Evolutionary conservation across 2,113 vertebrate genomes (phyloP).

Genomic region (Ardeotis arabs): DNA sequence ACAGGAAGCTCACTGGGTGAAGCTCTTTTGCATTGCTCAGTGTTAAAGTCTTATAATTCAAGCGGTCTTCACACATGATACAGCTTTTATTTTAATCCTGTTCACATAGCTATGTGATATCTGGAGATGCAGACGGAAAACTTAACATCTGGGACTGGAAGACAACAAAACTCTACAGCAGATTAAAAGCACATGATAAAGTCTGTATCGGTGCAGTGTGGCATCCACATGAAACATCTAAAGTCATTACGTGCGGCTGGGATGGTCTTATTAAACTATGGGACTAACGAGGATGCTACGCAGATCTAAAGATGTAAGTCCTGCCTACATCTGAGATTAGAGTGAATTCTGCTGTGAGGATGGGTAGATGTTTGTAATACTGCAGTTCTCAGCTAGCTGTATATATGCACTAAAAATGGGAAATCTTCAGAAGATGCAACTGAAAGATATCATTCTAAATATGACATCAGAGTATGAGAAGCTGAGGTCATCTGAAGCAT

Average conservation of each 20-base stretch:
- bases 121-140: constrained; percentile 98
- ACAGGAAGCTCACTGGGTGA: not conserved
- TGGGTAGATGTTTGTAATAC: not conserved
- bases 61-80: not conserved
- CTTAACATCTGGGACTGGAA: constrained; percentile 99
- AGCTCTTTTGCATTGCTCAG: not conserved
- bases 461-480: not conserved
- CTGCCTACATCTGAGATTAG: not conserved
- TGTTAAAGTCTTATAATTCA: not conserved
- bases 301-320: not conserved
- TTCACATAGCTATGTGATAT: constrained; percentile 91
- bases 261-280: constrained; percentile 97
- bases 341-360: not conserved
- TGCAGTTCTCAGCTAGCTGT: not conserved
- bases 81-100: not conserved
- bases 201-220: constrained; percentile 97
- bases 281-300: constrained; percentile 77
- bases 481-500: constrained; percentile 28
- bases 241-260: constrained; percentile 98
- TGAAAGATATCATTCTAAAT: not conserved
- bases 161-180: constrained; percentile 97
- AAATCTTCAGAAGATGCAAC: not conserved
- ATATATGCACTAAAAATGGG: not conserved
- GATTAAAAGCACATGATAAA: constrained; percentile 97
- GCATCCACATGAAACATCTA: constrained; percentile 98